Evolutionary conservation across 2,797 vertebrate genomes (phyloP).

Genomic region (Catamblyrhynchus diadema): DNA sequence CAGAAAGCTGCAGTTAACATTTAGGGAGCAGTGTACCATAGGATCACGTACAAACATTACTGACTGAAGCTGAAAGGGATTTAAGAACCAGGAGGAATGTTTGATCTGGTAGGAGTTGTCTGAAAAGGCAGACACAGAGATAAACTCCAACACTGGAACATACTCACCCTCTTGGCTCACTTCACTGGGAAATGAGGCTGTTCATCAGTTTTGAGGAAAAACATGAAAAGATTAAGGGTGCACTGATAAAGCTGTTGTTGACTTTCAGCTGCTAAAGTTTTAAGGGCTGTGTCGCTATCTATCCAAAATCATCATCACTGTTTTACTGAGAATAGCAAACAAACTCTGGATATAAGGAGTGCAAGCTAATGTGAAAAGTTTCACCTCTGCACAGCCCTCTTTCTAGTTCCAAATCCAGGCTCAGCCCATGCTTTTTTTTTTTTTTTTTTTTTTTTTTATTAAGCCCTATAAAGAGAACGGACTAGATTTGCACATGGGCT

Average conservation of each 20-base stretch:
- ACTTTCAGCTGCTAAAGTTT: not conserved
- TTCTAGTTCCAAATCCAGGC: not conserved
- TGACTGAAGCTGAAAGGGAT: not conserved
- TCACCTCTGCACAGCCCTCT: not conserved
- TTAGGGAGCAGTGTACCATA: not conserved
- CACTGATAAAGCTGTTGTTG: not conserved
- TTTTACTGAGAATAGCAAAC: not conserved
- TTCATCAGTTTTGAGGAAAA: not conserved
- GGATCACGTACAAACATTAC: not conserved
- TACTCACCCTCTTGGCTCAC: not conserved
- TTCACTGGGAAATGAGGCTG: not conserved
- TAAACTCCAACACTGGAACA: not conserved
- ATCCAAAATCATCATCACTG: not conserved
- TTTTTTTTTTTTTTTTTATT: constrained; percentile 3
- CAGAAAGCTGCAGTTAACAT: not conserved
- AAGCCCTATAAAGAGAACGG: not conserved
- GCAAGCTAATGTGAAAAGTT: not conserved
- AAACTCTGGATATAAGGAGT: not conserved
- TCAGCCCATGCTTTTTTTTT: not conserved
- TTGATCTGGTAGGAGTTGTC: not conserved
- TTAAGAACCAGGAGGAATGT: not conserved
- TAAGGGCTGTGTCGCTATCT: not conserved
- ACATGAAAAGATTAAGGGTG: not conserved
- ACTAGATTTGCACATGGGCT: not conserved
- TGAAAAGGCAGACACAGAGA: not conserved